These are phyloP conservation scores for Heteronetta atricapilla DNA, from an alignment of 2,113 vertebrate species.

Conservation along the genomic window DNA sequence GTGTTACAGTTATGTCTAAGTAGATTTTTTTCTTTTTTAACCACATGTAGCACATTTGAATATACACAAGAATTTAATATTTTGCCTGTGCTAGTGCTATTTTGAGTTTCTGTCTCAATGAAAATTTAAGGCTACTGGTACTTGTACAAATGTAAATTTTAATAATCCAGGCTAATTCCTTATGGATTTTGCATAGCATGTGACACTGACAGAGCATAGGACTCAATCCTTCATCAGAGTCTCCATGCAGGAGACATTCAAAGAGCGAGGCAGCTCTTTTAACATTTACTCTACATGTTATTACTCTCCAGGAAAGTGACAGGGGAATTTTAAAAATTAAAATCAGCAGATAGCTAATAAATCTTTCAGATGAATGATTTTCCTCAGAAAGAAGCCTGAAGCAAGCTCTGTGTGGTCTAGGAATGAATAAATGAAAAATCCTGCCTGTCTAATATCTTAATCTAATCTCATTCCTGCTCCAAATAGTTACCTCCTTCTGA, in stretches of 20 bases:
- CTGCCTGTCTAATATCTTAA: neutral
- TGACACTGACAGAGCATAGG: neutral
- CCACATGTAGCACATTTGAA: fast-evolving
- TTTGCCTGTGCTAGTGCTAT: neutral
- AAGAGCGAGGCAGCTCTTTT: neutral
- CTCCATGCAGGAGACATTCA: neutral
- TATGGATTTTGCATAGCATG: neutral
- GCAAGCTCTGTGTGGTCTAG: neutral
- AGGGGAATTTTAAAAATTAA: constrained; percentile 35
- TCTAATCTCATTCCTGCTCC: constrained; percentile 5
- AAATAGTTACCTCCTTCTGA: neutral
- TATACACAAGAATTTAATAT: neutral
- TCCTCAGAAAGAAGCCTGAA: constrained; percentile 11
- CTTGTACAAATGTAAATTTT: neutral
- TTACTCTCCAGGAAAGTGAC: neutral
- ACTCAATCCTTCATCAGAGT: neutral
- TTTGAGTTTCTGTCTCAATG: neutral
- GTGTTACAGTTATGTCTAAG: neutral
- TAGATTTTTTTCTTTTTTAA: neutral
- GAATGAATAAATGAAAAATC: constrained; percentile 2
- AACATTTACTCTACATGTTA: neutral
- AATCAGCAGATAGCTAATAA: constrained; percentile 38
- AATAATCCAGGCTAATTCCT: neutral
- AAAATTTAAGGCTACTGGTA: neutral
- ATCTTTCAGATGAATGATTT: constrained; percentile 23